Percentiles rank a stretch among this genome's conserved stretches.
phyloP scores from a whole-genome alignment of 30 jellyfish, hydroid and myxozoan genomes.

The Morbakka virulenta region DNA sequence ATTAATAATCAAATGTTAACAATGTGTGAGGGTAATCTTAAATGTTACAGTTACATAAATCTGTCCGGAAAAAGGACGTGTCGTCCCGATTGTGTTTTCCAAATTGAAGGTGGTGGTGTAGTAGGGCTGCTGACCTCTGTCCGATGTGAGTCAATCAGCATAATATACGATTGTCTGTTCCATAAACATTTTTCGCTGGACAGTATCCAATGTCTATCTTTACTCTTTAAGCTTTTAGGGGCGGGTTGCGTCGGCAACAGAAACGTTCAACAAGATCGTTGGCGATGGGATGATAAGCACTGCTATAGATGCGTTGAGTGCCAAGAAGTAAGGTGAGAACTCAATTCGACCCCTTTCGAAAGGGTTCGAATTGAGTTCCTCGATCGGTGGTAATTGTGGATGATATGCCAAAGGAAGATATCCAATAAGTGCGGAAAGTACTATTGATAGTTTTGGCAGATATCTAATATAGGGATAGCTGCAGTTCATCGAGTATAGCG shows the following conservation, averaged over 20 bases:
- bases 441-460: slow-evolving; percentile 37
- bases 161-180: too few species aligned
- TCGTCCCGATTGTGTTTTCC: too few species aligned
- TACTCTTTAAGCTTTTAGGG: slow-evolving; percentile 17
- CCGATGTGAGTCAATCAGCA: too few species aligned
- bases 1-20: too few species aligned
- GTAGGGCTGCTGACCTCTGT: too few species aligned
- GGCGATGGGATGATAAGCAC: slow-evolving; percentile 55
- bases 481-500: slow-evolving; percentile 47
- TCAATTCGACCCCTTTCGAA: not conserved
- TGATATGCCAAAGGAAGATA: slow-evolving; percentile 36
- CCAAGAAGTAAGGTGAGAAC: not conserved
- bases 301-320: slow-evolving; percentile 6
- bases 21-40: too few species aligned
- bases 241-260: slow-evolving; percentile 10
- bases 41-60: too few species aligned
- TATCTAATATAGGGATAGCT: slow-evolving; percentile 25
- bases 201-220: too few species aligned
- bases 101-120: too few species aligned
- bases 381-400: slow-evolving; percentile 47
- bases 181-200: too few species aligned
- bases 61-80: too few species aligned
- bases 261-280: slow-evolving; percentile 52
- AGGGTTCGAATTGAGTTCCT: slow-evolving; percentile 40
- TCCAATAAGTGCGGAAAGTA: slow-evolving; percentile 25